Conservation (phyloP, 2,113 vertebrate species). For the Eulemur macaco region DNA sequence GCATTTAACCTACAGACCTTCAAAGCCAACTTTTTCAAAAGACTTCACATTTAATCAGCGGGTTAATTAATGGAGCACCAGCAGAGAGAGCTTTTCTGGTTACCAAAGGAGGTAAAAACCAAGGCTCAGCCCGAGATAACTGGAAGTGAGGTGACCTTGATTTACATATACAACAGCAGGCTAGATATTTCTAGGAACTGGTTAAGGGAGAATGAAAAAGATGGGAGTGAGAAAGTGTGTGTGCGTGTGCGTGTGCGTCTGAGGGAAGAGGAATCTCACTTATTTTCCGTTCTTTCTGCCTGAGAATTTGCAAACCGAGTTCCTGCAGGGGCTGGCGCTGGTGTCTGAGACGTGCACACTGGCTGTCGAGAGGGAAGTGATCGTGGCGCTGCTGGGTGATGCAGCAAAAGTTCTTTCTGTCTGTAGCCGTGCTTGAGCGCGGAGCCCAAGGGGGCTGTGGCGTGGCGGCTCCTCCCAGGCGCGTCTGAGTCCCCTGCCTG, state of each 20-base stretch:
- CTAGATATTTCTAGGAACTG: conserved; percentile 62
- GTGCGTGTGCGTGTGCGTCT: background rate
- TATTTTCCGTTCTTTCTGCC: background rate
- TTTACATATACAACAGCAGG: background rate
- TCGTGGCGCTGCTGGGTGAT: background rate
- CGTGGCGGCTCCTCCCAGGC: background rate
- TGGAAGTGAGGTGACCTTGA: conserved; percentile 24
- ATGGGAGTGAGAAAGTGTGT: background rate
- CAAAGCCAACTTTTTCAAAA: background rate
- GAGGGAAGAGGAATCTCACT: background rate
- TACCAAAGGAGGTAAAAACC: background rate
- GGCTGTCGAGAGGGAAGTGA: background rate
- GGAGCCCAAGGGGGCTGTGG: background rate
- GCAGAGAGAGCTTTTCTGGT: background rate
- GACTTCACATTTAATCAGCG: background rate
- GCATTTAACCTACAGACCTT: background rate
- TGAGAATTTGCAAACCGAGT: background rate
- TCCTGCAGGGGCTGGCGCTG: background rate
- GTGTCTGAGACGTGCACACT: background rate
- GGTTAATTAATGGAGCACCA: background rate
- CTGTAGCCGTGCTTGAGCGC: background rate
- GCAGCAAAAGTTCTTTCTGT: background rate
- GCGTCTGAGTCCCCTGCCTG: background rate
- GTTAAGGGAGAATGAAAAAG: background rate
- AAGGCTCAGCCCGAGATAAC: background rate